Evolutionary conservation across 2,113 vertebrate species (phyloP).

Genomic region (Columbina picui): DNA sequence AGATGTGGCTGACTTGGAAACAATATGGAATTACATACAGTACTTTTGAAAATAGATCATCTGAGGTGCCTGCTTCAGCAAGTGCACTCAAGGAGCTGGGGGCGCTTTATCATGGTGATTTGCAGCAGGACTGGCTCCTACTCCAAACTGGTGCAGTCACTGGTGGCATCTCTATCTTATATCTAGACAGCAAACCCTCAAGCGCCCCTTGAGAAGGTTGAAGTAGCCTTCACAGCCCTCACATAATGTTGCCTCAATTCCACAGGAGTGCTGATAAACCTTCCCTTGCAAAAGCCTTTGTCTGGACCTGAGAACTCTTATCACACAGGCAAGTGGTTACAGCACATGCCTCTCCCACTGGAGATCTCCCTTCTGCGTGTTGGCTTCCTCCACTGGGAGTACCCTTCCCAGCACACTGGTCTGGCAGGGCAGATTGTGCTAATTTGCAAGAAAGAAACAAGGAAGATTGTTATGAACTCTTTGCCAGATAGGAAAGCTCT

Average conservation of each 20-base stretch:
- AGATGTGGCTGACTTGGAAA: slow-evolving; percentile 8
- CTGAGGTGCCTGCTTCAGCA: not conserved
- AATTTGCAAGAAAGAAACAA: not conserved
- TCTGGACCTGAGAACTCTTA: not conserved
- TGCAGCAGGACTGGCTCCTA: not conserved
- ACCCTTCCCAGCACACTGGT: not conserved
- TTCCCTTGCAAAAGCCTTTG: not conserved
- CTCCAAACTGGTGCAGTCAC: not conserved
- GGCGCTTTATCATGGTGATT: not conserved
- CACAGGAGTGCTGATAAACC: not conserved
- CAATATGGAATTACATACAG: not conserved
- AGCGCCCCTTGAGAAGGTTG: not conserved
- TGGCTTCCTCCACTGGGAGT: not conserved
- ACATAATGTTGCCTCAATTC: accelerated
- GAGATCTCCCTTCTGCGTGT: not conserved
- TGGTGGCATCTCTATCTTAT: not conserved
- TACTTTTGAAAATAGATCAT: not conserved
- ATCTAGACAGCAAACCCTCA: not conserved
- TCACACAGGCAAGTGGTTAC: not conserved
- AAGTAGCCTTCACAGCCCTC: not conserved
- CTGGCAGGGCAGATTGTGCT: not conserved
- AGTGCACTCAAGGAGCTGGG: accelerated
- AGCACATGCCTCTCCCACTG: accelerated
- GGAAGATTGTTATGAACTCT: not conserved
- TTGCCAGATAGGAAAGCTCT: slow-evolving; percentile 2